Base-by-base conservation (phyloP, 2,888 invertebrate species). In the Drosophila subquinaria region DNA sequence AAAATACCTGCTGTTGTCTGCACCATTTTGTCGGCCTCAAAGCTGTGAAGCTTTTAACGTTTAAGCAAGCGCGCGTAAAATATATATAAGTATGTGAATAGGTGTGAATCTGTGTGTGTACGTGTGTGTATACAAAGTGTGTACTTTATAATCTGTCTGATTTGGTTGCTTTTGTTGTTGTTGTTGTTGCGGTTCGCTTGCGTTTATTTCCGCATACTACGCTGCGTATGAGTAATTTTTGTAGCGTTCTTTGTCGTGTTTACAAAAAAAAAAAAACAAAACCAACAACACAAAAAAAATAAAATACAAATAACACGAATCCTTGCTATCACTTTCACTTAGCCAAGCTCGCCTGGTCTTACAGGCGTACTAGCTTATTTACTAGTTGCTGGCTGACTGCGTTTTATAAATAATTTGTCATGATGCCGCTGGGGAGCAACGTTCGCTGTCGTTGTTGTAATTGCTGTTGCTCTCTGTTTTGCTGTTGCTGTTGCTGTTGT, bases 1-100 rank as follows among this genome's bases (percentile, higher is more conserved):
- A 66, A 79, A 76, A 64, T 84, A 84, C 84, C 84, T 84, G 84
- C 82, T 85, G 57, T 84, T 80, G 80, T 88, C 88, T 89, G 90
- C 88, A 89, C 90, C 84, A 84, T 84, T 85, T 82, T 82, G 78
- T 56, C 55, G 43, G 81, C 35, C 35, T 15, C 52, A 59, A 76
- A 75, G 69, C 76, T 60, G 59, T 40, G 55, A 69, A 76, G 76
- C 81, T 76, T 76, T 76, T 47, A 63, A 60, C 61, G 76, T 80
- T 80, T 60, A 76, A 71, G 76, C 76, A 70, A 76, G 76, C 77
- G 81, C 81, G 77, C 72, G 71, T 80, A 74, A 69, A 66, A 65
- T 61, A n/a, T 61, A 17, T 35, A 23, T 56, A 20, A 55, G n/a
- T 60, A 30, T 57, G 15, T 55, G 8, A 51, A 15, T 56, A 8